Base-by-base conservation (phyloP, 2,113 vertebrate species). In the Hepsetus odoe region DNA sequence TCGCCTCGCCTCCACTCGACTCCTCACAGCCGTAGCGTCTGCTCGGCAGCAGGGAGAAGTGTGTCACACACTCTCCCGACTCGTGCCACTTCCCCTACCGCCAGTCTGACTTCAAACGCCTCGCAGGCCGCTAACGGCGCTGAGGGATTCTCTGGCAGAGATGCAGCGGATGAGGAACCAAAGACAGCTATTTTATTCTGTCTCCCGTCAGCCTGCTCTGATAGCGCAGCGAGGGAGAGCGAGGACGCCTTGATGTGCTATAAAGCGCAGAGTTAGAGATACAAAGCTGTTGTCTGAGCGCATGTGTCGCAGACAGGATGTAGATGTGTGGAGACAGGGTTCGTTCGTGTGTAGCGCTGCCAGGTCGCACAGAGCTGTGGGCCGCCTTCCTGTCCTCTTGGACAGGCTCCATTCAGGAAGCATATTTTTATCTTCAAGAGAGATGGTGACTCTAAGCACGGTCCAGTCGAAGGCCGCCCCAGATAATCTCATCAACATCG, bases 191-290 rank as follows among this genome's bases (percentile, higher is more conserved):
- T 72, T 82, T 85, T 84, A 76, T 81, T 75, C 77, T 85, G 86
- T 76, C 84, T 83, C 83, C 66, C 76, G 79, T 88, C 89, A 86
- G 89, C 87, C 77, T 82, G 51, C 62, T 64, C n/a, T 44, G 40
- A 83, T 82, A 86, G 87, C 77, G 75, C 67, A 59, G 66, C 13
- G 84, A 86, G 85, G 28, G 11, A 9, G 42, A 24, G 44, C 11
- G 32, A 51, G 24, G 55, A 51, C 18, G 61, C 24, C 49, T 51
- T 67, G 46, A 59, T 65, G 58, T 30, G 67, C 26, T 84, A 88
- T 35, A 87, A 89, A 88, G 32, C 79, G 87, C 86, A 83, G 70
- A 73, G 87, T 89, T 85, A 90, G 87, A 85, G 79, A 88, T 87
- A 82, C 70, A 80, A 77, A 81, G 83, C 87, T 86, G 85, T 88